Base-by-base conservation (phyloP, 2,113 vertebrate species). In the Tautogolabrus adspersus region DNA sequence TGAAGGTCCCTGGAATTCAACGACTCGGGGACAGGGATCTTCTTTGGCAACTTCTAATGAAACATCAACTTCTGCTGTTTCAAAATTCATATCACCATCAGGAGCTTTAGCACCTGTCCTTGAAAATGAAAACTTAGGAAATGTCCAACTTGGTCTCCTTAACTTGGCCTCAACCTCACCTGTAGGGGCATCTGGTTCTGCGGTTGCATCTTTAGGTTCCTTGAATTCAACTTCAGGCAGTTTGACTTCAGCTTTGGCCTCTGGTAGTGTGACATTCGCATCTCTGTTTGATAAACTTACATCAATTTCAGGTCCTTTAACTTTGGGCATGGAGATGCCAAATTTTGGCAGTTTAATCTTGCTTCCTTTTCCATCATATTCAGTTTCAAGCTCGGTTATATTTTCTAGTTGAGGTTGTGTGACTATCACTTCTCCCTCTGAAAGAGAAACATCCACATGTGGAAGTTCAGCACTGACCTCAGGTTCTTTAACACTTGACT, bases 71-170 rank as follows among this genome's bases (percentile, higher is more conserved):
- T 85, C 59, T 0, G 72, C 56, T 56, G 72, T 52, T 77, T 88
- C 84, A 57, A 44, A 2, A 30, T 64, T 77, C 8, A 84, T 49
- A 65, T 90, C 75, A 22, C n/a, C 51, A 34, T 83, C 80, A 54
- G 80, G 66, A 55, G 40, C 15, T 60, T 89, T 84, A 52, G 49
- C 63, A 8, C 51, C 18, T 68, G 78, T 37, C 52, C 23, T 88
- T 72, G 85, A 88, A 83, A 91, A 83, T 18, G 89, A 85, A 70
- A 85, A 74, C 57, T 64, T 90, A 16, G 89, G 87, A 70, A 90
- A 86, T 70, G 80, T 72, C 88, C 87, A 92, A 64, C 9, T 84
- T 38, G 81, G 30, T 51, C 19, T 42, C 75, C 76, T 87, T 0
- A 34, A 5, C 54, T 77, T 81, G 12, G 60, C 56, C 22, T 90